Evolutionary conservation across 1,140 invertebrate species (phyloP).

Genomic region (Neomicropteryx cornuta): DNA sequence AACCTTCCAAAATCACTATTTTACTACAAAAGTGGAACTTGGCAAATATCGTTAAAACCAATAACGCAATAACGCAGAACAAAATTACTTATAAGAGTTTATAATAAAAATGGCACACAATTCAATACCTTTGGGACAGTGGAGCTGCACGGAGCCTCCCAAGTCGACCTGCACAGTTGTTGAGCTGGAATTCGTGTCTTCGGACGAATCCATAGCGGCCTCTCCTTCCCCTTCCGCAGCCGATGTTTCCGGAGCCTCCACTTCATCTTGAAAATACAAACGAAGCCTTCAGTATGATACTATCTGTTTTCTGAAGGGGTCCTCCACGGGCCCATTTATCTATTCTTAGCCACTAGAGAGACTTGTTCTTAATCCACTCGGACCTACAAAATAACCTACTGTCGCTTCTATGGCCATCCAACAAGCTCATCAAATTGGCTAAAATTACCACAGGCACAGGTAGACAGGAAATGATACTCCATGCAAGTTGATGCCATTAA

Average conservation of each 20-base stretch:
- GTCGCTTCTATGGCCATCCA: too few relatives aligned
- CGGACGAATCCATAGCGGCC: constrained; percentile 15
- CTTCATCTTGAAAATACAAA: constrained; percentile 18
- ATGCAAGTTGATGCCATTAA: too few relatives aligned
- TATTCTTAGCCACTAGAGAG: too few relatives aligned
- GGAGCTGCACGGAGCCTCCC: constrained; percentile 71
- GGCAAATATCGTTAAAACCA: not conserved
- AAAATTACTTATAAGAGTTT: not conserved
- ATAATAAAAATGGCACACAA: not conserved
- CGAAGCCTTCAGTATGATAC: too few relatives aligned
- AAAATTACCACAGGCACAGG: too few relatives aligned
- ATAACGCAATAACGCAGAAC: not conserved
- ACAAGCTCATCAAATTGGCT: too few relatives aligned
- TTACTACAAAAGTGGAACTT: not conserved
- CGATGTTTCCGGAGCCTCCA: constrained; percentile 13
- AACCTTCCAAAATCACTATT: not conserved
- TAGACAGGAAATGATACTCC: too few relatives aligned
- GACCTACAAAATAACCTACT: too few relatives aligned
- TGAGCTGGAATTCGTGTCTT: constrained; percentile 18
- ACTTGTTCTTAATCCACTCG: too few relatives aligned
- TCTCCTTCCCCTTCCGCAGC: constrained; percentile 13
- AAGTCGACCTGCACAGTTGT: constrained; percentile 57
- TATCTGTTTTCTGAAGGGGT: too few relatives aligned
- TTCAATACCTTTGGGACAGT: constrained; percentile 60
- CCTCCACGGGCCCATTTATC: too few relatives aligned